Base-by-base conservation (phyloP, 2,888 invertebrate species). In the Ophion ventricosus region DNA sequence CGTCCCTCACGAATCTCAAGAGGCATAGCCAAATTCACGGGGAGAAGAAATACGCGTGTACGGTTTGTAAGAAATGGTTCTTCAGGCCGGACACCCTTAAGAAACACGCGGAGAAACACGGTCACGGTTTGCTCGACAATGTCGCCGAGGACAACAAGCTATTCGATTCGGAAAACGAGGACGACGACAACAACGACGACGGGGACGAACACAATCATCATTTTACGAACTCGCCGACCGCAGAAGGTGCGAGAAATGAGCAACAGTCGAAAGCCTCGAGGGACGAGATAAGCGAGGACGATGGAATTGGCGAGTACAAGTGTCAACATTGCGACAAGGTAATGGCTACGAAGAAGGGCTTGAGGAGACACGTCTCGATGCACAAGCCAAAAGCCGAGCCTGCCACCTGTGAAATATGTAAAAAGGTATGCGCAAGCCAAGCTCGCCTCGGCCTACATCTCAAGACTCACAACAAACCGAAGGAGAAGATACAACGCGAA, bases 381-480 rank as follows among this genome's bases (percentile, higher is more conserved):
- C 93, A 93, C 83, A 93, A 93, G 64, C 93, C 93, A 1, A 93
- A 93, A 87, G 90, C 93, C 17, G 93, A 93, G 75, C 93, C 93
- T 4, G 93, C 91, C 1, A 90, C 90, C 1, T 93, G 93, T 82
- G 92, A 93, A 56, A 90, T 93, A 61, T 93, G 93, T 80, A 91
- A 92, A 79, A 93, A 93, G 82, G 91, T 92, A 3, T 93, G 93
- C 70, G 93, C 93, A 11, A 93, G 93, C 83, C 92, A 91, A 74
- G 93, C 93, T 1, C 90, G 93, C 56, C 89, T 93, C 0, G 88
- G 89, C 29, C 88, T 93, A 5, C 93, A 93, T 87, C 92, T 92
- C 69, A 92, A 91, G 64, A 93, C 93, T 20, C 93, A 93, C 83
- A 90, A 89, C 73, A 93, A 93, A 74, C 93, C 93, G 7, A 93